Evolutionary conservation across 2,888 invertebrate species (phyloP).

Genomic region (Ormyrus pomaceus): DNA sequence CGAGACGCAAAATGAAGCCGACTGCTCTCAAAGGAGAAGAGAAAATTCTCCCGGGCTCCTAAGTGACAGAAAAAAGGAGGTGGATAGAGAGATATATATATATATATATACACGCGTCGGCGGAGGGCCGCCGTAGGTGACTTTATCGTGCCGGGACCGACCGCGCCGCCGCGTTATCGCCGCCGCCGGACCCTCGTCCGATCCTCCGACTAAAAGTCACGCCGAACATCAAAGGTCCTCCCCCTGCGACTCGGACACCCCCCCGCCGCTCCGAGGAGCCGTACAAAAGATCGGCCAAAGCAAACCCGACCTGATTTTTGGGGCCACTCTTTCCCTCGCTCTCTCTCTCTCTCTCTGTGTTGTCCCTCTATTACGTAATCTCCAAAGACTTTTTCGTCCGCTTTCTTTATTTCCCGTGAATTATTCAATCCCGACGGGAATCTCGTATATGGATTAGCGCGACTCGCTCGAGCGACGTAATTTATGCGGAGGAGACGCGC

Average conservation of each 20-base stretch:
- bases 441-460: too few relatives aligned
- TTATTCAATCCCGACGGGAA: too few relatives aligned
- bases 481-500: neutral
- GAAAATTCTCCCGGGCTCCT: conserved; percentile 60
- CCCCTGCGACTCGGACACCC: conserved; percentile 19
- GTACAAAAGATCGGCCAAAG: neutral
- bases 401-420: too few relatives aligned
- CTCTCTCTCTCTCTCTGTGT: too few relatives aligned
- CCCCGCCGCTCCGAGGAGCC: neutral
- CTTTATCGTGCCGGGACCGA: conserved; percentile 21
- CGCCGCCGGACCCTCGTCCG: conserved; percentile 50
- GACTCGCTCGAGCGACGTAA: neutral
- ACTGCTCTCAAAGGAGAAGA: conserved; percentile 59
- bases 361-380: too few relatives aligned
- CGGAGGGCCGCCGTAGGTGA: neutral
- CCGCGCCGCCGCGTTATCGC: neutral
- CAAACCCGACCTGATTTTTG: conserved; percentile 29
- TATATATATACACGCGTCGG: conserved; percentile 3
- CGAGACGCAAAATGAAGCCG: neutral
- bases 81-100: conserved; percentile 44
- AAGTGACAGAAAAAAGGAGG: conserved; percentile 63
- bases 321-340: too few relatives aligned
- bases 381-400: too few relatives aligned
- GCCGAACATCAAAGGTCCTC: conserved; percentile 62
- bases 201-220: conserved; percentile 59